Base-by-base conservation (phyloP, 2,797 vertebrate genomes). In the Xerus rutilus region DNA sequence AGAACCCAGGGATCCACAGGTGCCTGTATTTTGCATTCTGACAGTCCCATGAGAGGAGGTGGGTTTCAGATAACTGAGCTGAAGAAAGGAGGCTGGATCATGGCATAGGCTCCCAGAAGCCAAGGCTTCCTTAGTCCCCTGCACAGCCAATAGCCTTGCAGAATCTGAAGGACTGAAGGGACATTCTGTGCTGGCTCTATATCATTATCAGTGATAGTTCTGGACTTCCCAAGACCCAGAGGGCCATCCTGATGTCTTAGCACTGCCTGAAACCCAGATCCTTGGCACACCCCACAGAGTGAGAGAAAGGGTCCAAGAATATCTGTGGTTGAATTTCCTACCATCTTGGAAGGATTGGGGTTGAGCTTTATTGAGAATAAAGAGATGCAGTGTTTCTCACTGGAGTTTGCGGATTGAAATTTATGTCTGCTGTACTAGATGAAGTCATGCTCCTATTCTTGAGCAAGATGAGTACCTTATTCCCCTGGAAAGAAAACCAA, bases 381-480 rank as follows among this genome's bases (percentile, higher is more conserved):
- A 57, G 39, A 52, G 13, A 64, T 54, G 49, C 6, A 8, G 9
- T 88, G 14, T 86, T 83, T 77, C 73, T 94, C 39, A 73, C 65
- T 67, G 70, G 52, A 93, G 49, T 79, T 67, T 91, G 32, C 79
- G 59, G 65, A 21, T 72, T 32, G 65, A 84, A 59, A 32, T 72
- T 79, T 70, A 32, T 64, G 21, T 87, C 70, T 93, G 76, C 67
- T 59, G 45, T 39, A n/a, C 23, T n/a, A 45, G 43, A 57, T 32
- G 59, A 95, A 94, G 73, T 45, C 77, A 73, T 12, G 67, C 81
- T 96, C 4, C n/a, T n/a, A 18, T 81, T 93, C 72, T 81, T 82
- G 76, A 81, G 18, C 32, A 65, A 85, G 45, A 54, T 39, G 45
- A 69, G 23, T 57, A 57, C 52, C 84, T 89, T 81, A 76, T 90